Percentiles rank a stretch among this genome's conserved stretches.
phyloP scores from a whole-genome alignment of 2,888 invertebrate genomes.

The Lasioglossum pauxillum region DNA sequence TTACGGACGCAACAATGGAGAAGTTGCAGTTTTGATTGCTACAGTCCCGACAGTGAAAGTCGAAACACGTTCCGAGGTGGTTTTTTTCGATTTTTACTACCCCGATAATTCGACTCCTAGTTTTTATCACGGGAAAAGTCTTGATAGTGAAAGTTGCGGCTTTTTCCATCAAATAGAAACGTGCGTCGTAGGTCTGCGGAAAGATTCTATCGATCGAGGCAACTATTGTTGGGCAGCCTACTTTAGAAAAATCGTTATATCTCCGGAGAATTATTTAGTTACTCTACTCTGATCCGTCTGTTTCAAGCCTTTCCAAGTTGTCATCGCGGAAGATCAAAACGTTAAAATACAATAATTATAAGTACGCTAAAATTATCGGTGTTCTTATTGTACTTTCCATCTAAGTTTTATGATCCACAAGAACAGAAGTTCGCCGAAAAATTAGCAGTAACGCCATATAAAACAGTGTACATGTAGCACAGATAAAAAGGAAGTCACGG shows the following conservation, averaged over 20 bases:
- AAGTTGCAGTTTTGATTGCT: not conserved
- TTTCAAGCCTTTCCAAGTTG: not conserved
- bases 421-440: not conserved
- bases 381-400: too few species aligned
- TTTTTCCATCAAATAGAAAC: not conserved
- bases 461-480: not conserved
- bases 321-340: not conserved
- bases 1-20: not conserved
- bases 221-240: not conserved
- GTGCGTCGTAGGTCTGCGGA: not conserved
- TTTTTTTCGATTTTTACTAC: not conserved
- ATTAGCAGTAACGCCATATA: not conserved
- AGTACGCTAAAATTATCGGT: too few species aligned
- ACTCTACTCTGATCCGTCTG: not conserved
- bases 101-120: not conserved
- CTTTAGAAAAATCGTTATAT: not conserved
- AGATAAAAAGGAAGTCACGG: not conserved
- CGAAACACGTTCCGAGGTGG: not conserved
- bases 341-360: too few species aligned
- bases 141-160: not conserved
- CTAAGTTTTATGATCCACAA: not conserved
- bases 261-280: conserved; percentile 8
- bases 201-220: not conserved
- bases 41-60: not conserved
- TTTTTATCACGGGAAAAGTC: not conserved